Evolutionary conservation across 2,888 invertebrate species (phyloP), one percentile per base, ranked within the genome.

Genomic region (Phengaris arion): DNA sequence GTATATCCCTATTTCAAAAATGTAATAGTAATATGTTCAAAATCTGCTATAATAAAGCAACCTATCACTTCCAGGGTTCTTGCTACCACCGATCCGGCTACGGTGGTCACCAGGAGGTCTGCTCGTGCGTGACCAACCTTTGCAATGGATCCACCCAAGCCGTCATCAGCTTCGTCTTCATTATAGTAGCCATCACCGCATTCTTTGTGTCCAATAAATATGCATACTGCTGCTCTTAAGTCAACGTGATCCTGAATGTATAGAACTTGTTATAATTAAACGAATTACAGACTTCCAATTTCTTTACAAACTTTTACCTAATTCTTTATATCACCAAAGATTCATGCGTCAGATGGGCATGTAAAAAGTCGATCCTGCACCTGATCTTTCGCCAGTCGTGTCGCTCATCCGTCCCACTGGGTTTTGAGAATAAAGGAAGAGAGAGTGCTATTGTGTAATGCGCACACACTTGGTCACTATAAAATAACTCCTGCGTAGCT

Each of bases 1-100:
- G 35, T 35, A 35, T 35, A 35, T 35, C 35, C 35, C 3, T 35
- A 35, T 35, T 35, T 3, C 0, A 2, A 35, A 35, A 35, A 35
- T 35, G 22, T 2, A 35, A 35, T 35, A 2, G 35, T 3, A 3
- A 2, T 35, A 35, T 35, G 35, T 35, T 4, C 35, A 2, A 35
- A 3, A 35, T 35, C 35, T 35, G 35, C 15, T 8, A 3, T 15
- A 57, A 57, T 8, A 57, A 57, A n/a, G 6, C n/a, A 15, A 59
- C 59, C 51, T 64, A 45, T 64, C 35, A 51, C 12, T 75, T 81
- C 7, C 91, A 95, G 95, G 87, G 95, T 89, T 91, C 92, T 74
- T 98, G 98, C 86, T 98, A 98, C 90, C 96, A 97, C 81, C 95
- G 97, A 77, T 96, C 97, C 35, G 98, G 98, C 51, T 98, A 97